Evolutionary conservation across 2,797 vertebrate species (phyloP).

Genomic region (Toxotes lorentzi): DNA sequence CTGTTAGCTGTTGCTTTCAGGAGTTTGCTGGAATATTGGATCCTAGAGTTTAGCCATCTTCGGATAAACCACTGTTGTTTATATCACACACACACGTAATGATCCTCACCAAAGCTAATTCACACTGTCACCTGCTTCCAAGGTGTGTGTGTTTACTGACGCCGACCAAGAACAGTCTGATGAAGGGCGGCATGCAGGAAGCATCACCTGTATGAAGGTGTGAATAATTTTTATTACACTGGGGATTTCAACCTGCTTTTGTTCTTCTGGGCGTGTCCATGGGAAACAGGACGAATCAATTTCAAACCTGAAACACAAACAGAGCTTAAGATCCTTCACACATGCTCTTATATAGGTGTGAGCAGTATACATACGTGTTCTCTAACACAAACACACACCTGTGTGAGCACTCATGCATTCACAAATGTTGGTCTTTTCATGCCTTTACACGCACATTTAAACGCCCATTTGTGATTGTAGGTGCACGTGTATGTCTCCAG

Average conservation of each 20-base stretch:
- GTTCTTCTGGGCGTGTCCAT: not conserved
- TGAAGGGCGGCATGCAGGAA: not conserved
- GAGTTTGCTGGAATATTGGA: not conserved
- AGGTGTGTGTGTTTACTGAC: not conserved
- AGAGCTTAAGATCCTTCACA: not conserved
- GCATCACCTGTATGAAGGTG: not conserved
- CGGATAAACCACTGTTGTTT: not conserved
- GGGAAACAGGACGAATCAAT: not conserved
- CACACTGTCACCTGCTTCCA: slow-evolving; percentile 1
- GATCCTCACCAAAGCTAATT: not conserved
- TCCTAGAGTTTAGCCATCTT: not conserved
- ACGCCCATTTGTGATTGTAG: not conserved
- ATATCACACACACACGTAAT: not conserved
- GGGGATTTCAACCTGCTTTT: not conserved
- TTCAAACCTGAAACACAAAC: not conserved
- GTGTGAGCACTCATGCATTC: not conserved
- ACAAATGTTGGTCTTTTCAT: not conserved
- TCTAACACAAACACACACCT: not conserved
- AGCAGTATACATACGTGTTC: not conserved
- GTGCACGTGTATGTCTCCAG: too few species aligned
- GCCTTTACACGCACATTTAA: not conserved
- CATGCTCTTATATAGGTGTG: not conserved
- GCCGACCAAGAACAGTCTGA: not conserved
- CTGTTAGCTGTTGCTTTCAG: too few species aligned
- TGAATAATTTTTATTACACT: not conserved